Percentiles rank a stretch among this genome's conserved stretches.
Conservation (phyloP, 2,888 invertebrate species). For the Cinara cedri region DNA sequence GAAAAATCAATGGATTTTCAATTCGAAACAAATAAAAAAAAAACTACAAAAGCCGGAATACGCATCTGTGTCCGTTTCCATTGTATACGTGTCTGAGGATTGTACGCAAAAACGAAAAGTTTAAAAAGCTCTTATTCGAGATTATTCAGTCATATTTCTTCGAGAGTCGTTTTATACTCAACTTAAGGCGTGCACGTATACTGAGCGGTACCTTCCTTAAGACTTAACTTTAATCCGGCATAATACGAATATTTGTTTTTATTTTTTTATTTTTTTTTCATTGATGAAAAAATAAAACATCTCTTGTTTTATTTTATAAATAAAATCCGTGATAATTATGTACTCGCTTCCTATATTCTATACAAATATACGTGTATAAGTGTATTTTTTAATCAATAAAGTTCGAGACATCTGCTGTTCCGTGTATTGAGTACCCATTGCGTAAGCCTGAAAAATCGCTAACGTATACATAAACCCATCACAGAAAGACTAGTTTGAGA, state of each 20-base stretch:
- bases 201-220: background rate
- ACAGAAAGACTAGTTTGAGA: too few relatives aligned
- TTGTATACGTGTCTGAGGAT: constrained; percentile 7
- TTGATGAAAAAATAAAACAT: constrained; percentile 29
- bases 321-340: constrained; percentile 3
- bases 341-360: background rate
- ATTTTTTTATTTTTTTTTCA: background rate
- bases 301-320: background rate
- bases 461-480: too few relatives aligned
- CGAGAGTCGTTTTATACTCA: constrained; percentile 41
- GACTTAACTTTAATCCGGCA: constrained; percentile 40
- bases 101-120: constrained; percentile 31
- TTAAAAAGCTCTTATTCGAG: constrained; percentile 49
- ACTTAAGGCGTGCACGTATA: constrained; percentile 34
- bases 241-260: constrained; percentile 6
- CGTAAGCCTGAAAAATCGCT: too few relatives aligned
- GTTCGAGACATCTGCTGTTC: too few relatives aligned
- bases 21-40: constrained; percentile 22
- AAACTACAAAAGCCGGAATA: constrained; percentile 39
- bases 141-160: constrained; percentile 55
- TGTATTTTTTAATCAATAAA: background rate
- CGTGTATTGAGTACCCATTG: too few relatives aligned
- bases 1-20: constrained; percentile 36
- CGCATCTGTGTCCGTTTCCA: constrained; percentile 53
- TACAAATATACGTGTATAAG: constrained; percentile 1